Evolutionary conservation across 1,140 invertebrate species (phyloP), one percentile per base, ranked within the genome.

Genomic region (Drosophila littoralis): DNA sequence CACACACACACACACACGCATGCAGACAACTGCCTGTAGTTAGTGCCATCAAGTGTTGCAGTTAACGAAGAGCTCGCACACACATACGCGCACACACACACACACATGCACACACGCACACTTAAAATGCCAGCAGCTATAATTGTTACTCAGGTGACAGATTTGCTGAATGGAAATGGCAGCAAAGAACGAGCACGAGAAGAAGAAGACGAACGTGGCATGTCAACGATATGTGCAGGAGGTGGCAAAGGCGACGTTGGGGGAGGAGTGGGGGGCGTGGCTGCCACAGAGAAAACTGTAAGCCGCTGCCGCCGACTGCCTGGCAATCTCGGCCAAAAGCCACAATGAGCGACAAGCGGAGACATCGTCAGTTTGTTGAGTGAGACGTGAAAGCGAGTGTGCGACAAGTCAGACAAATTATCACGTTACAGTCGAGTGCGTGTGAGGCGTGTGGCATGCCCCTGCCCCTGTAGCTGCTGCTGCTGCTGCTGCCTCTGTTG

Each of bases 61-160:
- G 83, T 88, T 86, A 86, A 86, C 83, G 79, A 82, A 83, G 59
- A 73, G 70, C 22, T 40, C 48, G 50, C 38, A 50, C 38, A 54
- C 35, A 64, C n/a, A 76, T 42, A 42, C 61, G 54, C 42, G 32
- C 77, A 54, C 46, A 70, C 45, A 81, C 68, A 50, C 40, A 50
- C 48, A 72, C 1, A 17, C 57, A 76, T 67, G 63, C 61, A 69
- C 77, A 71, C 58, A 71, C 75, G 61, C 59, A 88, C 83, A 88
- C 84, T 88, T 89, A 89, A 89, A 84, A 89, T 65, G 84, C 84
- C 83, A 89, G 84, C 84, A 89, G 84, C 80, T 84, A 88, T 88
- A 88, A 88, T 88, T 88, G 84, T 88, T 88, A 88, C 84, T 89
- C 84, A 88, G 84, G 84, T 88, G 84, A 88, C 84, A 88, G 84